phyloP scores from a whole-genome alignment of 2,113 vertebrate species.

The Picathartes gymnocephalus region DNA sequence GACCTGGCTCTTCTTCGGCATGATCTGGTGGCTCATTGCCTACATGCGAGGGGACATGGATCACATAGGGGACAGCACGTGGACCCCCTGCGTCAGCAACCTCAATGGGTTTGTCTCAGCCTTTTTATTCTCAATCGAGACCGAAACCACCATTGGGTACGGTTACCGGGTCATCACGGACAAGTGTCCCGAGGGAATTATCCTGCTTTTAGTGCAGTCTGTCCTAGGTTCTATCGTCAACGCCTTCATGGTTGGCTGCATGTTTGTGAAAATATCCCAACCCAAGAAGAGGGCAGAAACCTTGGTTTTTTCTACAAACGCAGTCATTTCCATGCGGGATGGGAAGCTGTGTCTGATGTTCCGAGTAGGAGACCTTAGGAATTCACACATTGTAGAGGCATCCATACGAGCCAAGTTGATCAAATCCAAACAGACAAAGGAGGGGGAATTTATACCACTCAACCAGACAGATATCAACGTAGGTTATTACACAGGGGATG shows the following conservation, averaged over 20 bases:
- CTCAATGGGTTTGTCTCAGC: constrained; percentile 96
- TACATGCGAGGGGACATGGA: constrained; percentile 95
- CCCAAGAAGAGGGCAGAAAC: constrained; percentile 99
- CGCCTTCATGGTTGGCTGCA: constrained; percentile 99
- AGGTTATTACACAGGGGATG: constrained; percentile 96
- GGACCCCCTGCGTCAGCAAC: constrained; percentile 98
- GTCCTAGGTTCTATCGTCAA: constrained; percentile 98
- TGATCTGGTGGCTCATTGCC: constrained; percentile 99
- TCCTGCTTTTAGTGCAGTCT: constrained; percentile 94
- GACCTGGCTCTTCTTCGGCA: constrained; percentile 97
- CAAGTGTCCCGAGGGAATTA: constrained; percentile 95
- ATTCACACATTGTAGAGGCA: constrained; percentile 99
- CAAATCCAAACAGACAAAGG: constrained; percentile 98
- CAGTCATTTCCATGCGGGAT: constrained; percentile 96
- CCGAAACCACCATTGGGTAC: constrained; percentile 98
- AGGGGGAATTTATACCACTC: constrained; percentile 98
- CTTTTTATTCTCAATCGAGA: constrained; percentile 98
- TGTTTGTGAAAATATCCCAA: constrained; percentile 99
- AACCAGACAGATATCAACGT: constrained; percentile 99
- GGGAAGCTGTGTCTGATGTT: constrained; percentile 98
- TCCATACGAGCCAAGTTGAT: constrained; percentile 98
- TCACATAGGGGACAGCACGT: constrained; percentile 86
- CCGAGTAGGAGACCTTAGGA: constrained; percentile 94
- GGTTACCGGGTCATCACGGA: constrained; percentile 98
- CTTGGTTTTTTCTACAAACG: constrained; percentile 94